Percentiles rank a stretch among this genome's conserved stretches.
These are phyloP conservation scores for Mobula birostris DNA, from an alignment of 2,113 vertebrate species.

Conservation along the genomic window DNA sequence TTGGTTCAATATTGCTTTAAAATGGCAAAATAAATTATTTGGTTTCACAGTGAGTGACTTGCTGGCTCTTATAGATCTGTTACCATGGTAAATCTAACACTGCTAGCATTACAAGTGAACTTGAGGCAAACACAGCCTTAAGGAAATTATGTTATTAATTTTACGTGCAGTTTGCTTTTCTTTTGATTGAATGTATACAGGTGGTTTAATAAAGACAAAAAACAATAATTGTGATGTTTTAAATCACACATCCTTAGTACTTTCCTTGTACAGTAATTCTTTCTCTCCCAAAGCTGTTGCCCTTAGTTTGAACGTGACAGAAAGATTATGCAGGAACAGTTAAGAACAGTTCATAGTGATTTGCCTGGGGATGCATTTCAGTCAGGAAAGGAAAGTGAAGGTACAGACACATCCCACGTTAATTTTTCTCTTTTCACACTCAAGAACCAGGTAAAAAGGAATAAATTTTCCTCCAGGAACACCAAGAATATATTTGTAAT, in stretches of 20 bases:
- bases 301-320: neutral
- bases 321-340: neutral
- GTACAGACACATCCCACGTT: neutral
- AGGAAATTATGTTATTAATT: neutral
- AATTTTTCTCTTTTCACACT: neutral
- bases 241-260: too few species aligned
- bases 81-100: conserved; percentile 8
- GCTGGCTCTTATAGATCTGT: neutral
- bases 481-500: neutral
- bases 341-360: neutral
- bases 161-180: neutral
- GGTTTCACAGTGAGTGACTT: neutral
- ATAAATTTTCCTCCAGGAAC: neutral
- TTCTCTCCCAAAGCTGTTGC: neutral
- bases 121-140: neutral
- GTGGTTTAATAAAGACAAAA: neutral
- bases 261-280: neutral
- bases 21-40: neutral
- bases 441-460: neutral
- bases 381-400: neutral
- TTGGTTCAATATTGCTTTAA: neutral
- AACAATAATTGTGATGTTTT: neutral
- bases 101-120: conserved; percentile 4
- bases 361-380: neutral
- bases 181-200: neutral